phyloP scores from a whole-genome alignment of 2,797 vertebrate species.

The Platyrinchus mystaceus region DNA sequence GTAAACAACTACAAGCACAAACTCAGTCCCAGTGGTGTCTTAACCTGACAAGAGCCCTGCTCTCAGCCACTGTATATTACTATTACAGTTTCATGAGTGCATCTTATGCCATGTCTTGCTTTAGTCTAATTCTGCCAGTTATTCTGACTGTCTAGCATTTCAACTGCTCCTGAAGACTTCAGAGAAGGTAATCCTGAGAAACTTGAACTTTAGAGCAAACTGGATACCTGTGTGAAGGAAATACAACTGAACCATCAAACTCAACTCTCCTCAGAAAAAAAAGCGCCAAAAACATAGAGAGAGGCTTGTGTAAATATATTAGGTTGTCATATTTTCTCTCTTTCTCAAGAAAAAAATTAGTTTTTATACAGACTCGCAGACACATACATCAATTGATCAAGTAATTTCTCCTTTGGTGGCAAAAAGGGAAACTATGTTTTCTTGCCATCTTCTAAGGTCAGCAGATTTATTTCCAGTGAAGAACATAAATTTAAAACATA shows the following conservation, averaged over 20 bases:
- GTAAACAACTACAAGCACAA: background rate
- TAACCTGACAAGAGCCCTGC: background rate
- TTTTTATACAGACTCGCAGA: background rate
- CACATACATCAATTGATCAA: background rate
- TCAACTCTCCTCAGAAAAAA: background rate
- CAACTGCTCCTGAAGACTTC: background rate
- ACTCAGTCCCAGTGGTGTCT: background rate
- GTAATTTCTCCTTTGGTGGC: background rate
- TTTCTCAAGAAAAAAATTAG: background rate
- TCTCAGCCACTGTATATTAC: background rate
- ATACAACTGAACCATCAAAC: background rate
- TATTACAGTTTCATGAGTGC: no score
- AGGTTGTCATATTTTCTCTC: background rate
- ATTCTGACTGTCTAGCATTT: background rate
- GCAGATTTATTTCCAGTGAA: background rate
- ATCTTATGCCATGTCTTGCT: background rate
- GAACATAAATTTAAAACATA: background rate
- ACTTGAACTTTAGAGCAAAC: background rate
- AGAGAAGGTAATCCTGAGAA: background rate
- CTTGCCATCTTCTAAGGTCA: background rate
- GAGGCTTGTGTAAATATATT: fast-evolving
- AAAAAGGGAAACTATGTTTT: background rate
- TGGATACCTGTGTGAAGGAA: background rate
- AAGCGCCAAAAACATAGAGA: background rate
- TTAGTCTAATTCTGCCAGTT: background rate